phyloP scores from a whole-genome alignment of 2,113 vertebrate species.

The Paratilapia polleni region DNA sequence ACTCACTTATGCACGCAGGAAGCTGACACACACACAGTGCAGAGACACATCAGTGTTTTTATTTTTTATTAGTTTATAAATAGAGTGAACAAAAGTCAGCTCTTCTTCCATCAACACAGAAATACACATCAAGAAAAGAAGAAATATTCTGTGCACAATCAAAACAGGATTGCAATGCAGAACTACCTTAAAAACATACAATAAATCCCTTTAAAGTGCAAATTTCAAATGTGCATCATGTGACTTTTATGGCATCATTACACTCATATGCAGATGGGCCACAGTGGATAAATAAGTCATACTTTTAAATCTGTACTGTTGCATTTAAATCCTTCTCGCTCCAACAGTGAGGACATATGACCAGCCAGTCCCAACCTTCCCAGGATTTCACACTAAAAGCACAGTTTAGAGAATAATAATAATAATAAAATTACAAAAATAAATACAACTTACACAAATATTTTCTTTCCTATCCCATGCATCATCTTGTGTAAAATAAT shows the following conservation, averaged over 20 bases:
- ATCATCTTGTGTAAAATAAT: background rate
- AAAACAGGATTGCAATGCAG: background rate
- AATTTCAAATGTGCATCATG: constrained; percentile 21
- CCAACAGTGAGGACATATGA: background rate
- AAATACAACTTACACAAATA: constrained; percentile 6
- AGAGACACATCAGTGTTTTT: background rate
- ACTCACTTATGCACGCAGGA: background rate
- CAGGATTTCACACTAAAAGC: background rate
- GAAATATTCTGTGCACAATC: background rate
- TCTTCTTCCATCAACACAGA: constrained; percentile 24
- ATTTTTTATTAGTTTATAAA: constrained; percentile 62
- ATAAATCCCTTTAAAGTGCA: constrained; percentile 48
- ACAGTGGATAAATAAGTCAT: background rate
- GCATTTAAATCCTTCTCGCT: background rate
- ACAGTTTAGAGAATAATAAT: background rate
- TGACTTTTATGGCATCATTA: background rate
- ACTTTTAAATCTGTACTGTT: background rate
- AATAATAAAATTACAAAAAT: background rate
- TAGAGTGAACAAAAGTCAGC: constrained; percentile 4
- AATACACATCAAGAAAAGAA: background rate
- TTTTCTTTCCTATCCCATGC: background rate
- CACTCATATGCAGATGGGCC: background rate
- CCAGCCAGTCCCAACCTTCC: background rate
- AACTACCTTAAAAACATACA: constrained; percentile 1
- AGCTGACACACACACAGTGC: background rate